Evolutionary conservation across 2,113 vertebrate species (phyloP), one percentile per base, ranked within the genome.

Genomic region (Isichthys henryi): DNA sequence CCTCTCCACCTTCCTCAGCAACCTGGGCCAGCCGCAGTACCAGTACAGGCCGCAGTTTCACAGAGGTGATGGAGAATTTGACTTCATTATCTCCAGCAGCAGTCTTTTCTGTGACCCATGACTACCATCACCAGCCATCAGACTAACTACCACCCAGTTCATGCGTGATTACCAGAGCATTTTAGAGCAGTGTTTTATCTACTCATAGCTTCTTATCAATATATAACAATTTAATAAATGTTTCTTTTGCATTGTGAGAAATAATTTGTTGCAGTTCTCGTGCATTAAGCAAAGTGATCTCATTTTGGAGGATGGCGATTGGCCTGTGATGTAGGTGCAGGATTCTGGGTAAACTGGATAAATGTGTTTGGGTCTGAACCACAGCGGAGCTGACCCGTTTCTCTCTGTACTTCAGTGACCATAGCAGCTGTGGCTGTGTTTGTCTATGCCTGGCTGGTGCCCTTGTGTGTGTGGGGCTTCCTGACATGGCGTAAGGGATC

Each of bases 31-130:
- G 87, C 87, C 95, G 0, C 49, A 89, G 5, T 95, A 95, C 89
- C 96, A 95, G 92, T 97, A 97, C 93, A 96, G 95, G 86, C 97
- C 97, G 0, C 97, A 97, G 92, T 97, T 98, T 94, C 97, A 98
- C 93, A 96, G 94, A 94, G 97, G 97, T 97, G 43, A 93, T 90
- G 31, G 70, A 39, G 17, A 27, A n/a, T 52, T 43, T 48, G 8
- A 19, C 21, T 84, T n/a, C 21, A 46, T 84, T n/a, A 48, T 45
- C n/a, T 21, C 43, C 17, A 84, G 21, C 19, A 11, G 23, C 45
- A 23, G 43, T 48, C 43, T 5, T 48, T 45, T 19, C 77, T 21
- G 43, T 23, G 43, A 82, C 5, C 39, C 77, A 39, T 82, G n/a
- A 31, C n/a, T 70, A 13, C 62, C n/a, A 39, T 39, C 39, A 39